phyloP scores from a whole-genome alignment of 2,797 vertebrate genomes.

The Pempheris klunzingeri region DNA sequence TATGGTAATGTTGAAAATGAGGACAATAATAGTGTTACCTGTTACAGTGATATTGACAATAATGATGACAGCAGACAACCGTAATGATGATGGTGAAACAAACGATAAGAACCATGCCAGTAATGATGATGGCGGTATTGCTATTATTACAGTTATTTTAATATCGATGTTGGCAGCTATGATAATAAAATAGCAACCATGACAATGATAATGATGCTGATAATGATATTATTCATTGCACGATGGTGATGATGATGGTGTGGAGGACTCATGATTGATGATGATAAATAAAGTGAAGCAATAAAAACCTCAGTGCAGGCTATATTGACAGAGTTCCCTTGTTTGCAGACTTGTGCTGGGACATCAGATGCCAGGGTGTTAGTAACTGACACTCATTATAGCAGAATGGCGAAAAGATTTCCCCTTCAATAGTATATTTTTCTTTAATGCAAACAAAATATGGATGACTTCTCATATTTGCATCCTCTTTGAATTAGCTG shows the following conservation, averaged over 20 bases:
- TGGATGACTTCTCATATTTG: neutral
- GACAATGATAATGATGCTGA: neutral
- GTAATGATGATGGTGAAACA: neutral
- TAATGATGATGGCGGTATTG: neutral
- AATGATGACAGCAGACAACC: neutral
- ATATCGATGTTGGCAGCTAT: neutral
- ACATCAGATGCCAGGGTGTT: too few relatives aligned
- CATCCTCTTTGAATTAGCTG: neutral
- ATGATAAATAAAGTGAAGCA: too few relatives aligned
- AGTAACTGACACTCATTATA: too few relatives aligned
- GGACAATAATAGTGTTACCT: neutral
- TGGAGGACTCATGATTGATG: too few relatives aligned
- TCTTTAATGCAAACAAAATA: neutral
- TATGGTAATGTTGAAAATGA: neutral
- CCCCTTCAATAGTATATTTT: neutral
- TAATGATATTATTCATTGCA: neutral
- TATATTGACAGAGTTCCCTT: too few relatives aligned
- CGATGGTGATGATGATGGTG: neutral
- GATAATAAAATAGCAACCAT: neutral
- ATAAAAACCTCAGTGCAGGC: too few relatives aligned
- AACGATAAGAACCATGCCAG: neutral
- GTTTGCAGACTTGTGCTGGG: too few relatives aligned
- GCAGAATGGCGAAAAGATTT: too few relatives aligned
- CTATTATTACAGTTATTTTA: neutral
- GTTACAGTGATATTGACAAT: neutral